Evolutionary conservation across 2,888 invertebrate species (phyloP).

Genomic region (Himalopsyche japonica): DNA sequence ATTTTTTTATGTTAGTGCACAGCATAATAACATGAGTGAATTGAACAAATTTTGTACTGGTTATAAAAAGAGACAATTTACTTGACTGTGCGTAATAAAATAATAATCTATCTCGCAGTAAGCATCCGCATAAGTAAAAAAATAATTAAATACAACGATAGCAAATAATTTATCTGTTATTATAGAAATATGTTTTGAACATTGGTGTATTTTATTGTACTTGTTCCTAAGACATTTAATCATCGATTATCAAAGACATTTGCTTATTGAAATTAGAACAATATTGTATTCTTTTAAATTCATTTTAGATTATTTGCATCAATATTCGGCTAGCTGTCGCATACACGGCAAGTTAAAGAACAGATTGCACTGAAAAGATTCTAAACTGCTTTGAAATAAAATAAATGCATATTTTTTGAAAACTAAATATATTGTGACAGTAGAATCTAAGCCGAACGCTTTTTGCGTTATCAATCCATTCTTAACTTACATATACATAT

Average conservation of each 20-base stretch:
- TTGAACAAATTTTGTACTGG: too few relatives aligned
- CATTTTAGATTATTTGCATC: not conserved
- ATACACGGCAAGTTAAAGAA: not conserved
- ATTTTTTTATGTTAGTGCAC: too few relatives aligned
- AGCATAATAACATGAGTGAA: too few relatives aligned
- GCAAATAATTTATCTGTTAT: not conserved
- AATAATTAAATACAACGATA: too few relatives aligned
- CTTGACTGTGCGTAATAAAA: too few relatives aligned
- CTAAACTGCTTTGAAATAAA: not conserved
- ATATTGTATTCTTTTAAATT: not conserved
- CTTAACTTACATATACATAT: too few relatives aligned
- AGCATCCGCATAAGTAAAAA: too few relatives aligned
- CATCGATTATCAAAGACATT: not conserved
- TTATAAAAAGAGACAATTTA: too few relatives aligned
- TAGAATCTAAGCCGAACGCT: not conserved
- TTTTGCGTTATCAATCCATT: too few relatives aligned
- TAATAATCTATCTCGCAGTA: too few relatives aligned
- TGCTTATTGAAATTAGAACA: too few relatives aligned
- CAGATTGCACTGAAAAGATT: not conserved
- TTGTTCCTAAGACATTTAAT: not conserved
- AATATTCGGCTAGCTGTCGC: not conserved
- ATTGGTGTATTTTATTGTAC: not conserved
- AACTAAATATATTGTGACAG: not conserved
- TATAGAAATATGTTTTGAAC: not conserved
- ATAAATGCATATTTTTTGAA: not conserved